phyloP scores from a whole-genome alignment of 2,888 invertebrate species.

The Odontothrips loti region DNA sequence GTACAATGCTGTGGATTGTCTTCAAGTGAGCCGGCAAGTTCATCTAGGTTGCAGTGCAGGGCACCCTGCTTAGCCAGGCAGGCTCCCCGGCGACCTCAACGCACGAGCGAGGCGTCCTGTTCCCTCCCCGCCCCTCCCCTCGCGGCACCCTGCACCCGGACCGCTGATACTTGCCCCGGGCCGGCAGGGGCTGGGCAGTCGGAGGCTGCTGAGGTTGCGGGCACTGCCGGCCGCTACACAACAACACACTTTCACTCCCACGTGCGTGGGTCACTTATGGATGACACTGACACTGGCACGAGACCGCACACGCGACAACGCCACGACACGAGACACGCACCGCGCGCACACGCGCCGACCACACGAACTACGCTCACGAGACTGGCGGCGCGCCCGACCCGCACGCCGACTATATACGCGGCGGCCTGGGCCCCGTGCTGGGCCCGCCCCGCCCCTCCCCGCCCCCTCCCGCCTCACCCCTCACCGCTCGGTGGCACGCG shows the following conservation, averaged over 20 bases:
- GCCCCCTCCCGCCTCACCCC: neutral
- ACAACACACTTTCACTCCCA: neutral
- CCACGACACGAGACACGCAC: neutral
- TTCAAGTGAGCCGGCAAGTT: too few species aligned
- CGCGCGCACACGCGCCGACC: neutral
- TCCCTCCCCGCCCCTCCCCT: too few species aligned
- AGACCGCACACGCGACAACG: neutral
- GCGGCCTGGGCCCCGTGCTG: neutral
- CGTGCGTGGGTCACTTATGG: neutral
- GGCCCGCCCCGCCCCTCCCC: neutral
- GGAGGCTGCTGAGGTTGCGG: neutral
- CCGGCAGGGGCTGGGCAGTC: neutral
- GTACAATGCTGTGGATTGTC: too few species aligned
- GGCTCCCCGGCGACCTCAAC: too few species aligned
- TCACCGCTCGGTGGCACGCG: too few species aligned
- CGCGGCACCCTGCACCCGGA: neutral
- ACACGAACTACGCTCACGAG: neutral
- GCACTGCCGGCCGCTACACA: neutral
- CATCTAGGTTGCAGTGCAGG: too few species aligned
- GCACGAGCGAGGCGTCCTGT: too few species aligned
- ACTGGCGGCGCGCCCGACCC: conserved; percentile 9
- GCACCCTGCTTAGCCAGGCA: too few species aligned
- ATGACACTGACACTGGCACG: neutral
- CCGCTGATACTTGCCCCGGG: neutral
- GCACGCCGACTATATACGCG: conserved; percentile 12